Base-by-base conservation (phyloP, 2,113 vertebrate genomes). In the Gnathonemus echidnorhynchus region DNA sequence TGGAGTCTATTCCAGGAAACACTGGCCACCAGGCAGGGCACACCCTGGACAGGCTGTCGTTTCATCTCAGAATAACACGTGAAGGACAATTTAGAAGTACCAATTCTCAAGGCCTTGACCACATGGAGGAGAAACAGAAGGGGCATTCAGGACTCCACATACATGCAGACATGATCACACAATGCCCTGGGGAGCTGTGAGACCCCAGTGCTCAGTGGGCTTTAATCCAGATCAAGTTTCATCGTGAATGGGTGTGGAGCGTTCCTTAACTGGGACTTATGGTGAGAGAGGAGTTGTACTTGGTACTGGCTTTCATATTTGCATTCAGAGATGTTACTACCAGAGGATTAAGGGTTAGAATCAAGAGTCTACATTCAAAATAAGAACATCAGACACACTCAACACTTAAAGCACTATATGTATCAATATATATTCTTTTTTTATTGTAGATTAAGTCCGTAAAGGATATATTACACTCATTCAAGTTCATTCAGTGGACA, bases 1-100 rank as follows among this genome's bases (percentile, higher is more conserved):
- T 80, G 74, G 35, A 80, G 74, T 80, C 74, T 80, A 80, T 80
- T 80, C 74, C 74, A 80, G 74, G 74, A 80, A 80, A 42, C 15
- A 42, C 70, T 0, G 66, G 13, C 66, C 66, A 35, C 13, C 27
- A 77, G 31, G 31, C 70, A 77, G 70, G 70, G 35, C 27, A 17
- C 70, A 77, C 35, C 11, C 70, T 1, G 31, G 31, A 77, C 35
- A 42, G 74, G 11, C 31, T 80, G 74, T 42, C 35, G 74, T 80
- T 80, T 39, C 35, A 80, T 80, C 35, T 80, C 35, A 80, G 74
- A 80, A 80, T 80, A 80, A 19, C 70, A 39, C 74, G 5, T 42
- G 31, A 80, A 80, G 74, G 74, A 42, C 74, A 80, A 80, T 80
- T 42, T 3, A 42, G 74, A 80, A 19, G 74, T 6, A 42, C 35